These are phyloP conservation scores for Limnodromus scolopaceus DNA, from an alignment of 2,797 vertebrate species.

Conservation along the genomic window DNA sequence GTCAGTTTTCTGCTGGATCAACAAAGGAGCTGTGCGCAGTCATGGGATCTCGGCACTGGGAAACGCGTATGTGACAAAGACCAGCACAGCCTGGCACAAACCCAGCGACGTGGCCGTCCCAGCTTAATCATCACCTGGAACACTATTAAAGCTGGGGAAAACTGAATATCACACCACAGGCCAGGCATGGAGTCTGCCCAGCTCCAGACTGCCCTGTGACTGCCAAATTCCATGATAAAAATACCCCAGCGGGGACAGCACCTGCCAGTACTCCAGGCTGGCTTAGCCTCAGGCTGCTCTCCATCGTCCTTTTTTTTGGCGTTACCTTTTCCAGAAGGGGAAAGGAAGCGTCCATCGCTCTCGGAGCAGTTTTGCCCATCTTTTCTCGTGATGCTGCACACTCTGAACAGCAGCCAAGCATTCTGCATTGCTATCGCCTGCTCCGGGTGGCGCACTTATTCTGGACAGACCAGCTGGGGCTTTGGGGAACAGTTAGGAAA, in stretches of 20 bases:
- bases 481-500: background rate
- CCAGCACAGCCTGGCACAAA: background rate
- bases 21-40: background rate
- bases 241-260: background rate
- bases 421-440: background rate
- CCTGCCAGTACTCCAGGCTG: background rate
- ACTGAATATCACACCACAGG: background rate
- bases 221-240: conserved; percentile 57
- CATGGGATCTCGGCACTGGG: background rate
- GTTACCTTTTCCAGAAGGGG: background rate
- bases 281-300: background rate
- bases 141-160: background rate
- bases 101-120: accelerated
- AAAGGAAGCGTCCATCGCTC: background rate
- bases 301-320: background rate
- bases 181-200: background rate
- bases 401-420: background rate
- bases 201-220: background rate
- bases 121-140: conserved; percentile 35
- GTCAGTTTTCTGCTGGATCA: background rate
- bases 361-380: background rate
- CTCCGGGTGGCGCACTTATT: accelerated
- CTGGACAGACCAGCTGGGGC: background rate
- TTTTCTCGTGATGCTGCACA: background rate
- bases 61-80: conserved; percentile 26